These are phyloP conservation scores for Psophia crepitans DNA, from an alignment of 2,113 vertebrate species.

Conservation along the genomic window DNA sequence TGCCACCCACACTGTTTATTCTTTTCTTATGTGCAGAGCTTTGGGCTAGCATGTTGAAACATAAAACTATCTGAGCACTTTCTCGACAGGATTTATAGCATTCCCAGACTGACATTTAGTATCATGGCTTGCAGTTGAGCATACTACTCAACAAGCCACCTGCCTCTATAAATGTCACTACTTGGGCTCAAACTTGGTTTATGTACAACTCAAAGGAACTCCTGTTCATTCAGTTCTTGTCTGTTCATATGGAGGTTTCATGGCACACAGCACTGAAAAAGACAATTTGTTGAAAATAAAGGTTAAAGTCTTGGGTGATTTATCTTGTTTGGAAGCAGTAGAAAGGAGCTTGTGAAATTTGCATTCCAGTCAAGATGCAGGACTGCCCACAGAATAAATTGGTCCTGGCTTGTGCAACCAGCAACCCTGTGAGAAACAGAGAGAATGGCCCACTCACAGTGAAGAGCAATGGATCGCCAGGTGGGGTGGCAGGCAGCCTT, in stretches of 20 bases:
- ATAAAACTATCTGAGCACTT: background rate
- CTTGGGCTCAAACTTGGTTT: background rate
- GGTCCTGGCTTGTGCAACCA: background rate
- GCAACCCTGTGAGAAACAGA: background rate
- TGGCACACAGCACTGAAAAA: background rate
- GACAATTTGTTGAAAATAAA: background rate
- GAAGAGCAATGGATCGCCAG: background rate
- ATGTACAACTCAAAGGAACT: background rate
- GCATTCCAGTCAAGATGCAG: background rate
- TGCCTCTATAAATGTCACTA: background rate
- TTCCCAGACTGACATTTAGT: background rate
- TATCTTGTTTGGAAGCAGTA: background rate
- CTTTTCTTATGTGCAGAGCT: background rate
- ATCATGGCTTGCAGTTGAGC: background rate
- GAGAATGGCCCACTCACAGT: background rate
- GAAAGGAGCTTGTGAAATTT: background rate
- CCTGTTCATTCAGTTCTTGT: background rate
- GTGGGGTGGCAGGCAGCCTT: background rate
- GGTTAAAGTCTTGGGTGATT: background rate
- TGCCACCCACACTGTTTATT: conserved; percentile 49
- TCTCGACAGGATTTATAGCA: background rate
- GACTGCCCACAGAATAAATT: background rate
- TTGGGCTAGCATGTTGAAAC: background rate
- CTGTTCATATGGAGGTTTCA: background rate
- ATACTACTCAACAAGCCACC: background rate